Evolutionary conservation across 2,888 invertebrate genomes (phyloP).

Genomic region (Lasioglossum pauxillum): DNA sequence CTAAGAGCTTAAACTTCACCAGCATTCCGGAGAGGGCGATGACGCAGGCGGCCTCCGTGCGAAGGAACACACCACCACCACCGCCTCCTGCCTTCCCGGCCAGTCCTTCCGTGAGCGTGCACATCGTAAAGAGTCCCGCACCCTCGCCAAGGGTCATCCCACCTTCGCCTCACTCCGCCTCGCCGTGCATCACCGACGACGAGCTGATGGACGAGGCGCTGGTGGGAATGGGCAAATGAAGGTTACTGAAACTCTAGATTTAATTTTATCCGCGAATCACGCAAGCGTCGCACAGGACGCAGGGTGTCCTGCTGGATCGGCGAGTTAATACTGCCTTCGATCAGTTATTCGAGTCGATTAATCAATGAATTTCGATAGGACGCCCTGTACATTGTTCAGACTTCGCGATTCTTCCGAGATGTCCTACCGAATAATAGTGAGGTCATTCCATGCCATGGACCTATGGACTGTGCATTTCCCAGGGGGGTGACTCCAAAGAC

Average conservation of each 20-base stretch:
- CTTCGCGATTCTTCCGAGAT: constrained; percentile 29
- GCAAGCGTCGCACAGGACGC: not conserved
- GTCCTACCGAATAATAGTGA: constrained; percentile 29
- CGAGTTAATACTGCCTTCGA: not conserved
- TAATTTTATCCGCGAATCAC: constrained; percentile 39
- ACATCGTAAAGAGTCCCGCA: constrained; percentile 91
- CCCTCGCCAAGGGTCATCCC: constrained; percentile 89
- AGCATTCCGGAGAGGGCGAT: constrained; percentile 86
- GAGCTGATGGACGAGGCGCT: constrained; percentile 96
- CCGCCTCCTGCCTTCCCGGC: constrained; percentile 84
- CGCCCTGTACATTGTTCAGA: constrained; percentile 36
- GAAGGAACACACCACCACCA: constrained; percentile 83
- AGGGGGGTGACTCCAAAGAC: no score
- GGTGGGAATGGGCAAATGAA: constrained; percentile 91
- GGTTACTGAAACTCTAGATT: constrained; percentile 74
- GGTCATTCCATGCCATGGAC: no score
- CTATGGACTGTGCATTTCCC: no score
- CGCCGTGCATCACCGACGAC: constrained; percentile 94
- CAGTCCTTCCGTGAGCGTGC: constrained; percentile 90
- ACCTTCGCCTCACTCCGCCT: constrained; percentile 89
- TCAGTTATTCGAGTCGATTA: not conserved
- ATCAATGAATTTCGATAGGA: not conserved
- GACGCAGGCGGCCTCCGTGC: constrained; percentile 84
- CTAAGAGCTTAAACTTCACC: constrained; percentile 80
- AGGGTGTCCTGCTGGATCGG: constrained; percentile 23